A percentile compares a stretch with the other conserved stretches of the same genome.
These are phyloP conservation scores for Sinocyclocheilus rhinocerous DNA, from an alignment of 2,113 vertebrate species.

Conservation along the genomic window DNA sequence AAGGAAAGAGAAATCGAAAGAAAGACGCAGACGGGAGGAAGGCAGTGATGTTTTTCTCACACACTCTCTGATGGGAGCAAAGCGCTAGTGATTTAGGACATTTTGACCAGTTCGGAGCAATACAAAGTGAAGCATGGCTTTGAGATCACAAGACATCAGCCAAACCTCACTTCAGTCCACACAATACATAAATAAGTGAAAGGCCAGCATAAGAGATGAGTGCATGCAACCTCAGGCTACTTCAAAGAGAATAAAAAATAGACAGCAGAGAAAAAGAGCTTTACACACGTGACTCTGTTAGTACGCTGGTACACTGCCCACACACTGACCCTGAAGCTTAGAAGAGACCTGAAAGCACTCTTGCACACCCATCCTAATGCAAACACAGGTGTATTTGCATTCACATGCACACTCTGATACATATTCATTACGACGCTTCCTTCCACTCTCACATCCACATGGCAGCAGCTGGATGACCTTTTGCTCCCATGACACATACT, in stretches of 20 bases:
- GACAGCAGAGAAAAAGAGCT: conserved; percentile 16
- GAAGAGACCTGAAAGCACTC: not conserved
- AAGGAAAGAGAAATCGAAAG: not conserved
- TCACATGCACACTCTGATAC: not conserved
- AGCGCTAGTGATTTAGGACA: conserved; percentile 48
- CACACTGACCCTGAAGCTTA: conserved; percentile 22
- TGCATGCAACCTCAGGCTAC: conserved; percentile 39
- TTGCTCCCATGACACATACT: conserved; percentile 29
- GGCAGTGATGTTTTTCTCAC: not conserved
- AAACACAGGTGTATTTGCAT: not conserved
- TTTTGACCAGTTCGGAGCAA: conserved; percentile 48
- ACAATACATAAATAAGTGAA: conserved; percentile 59
- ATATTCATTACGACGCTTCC: not conserved
- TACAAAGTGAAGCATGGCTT: conserved; percentile 51
- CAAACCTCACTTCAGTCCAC: conserved; percentile 48
- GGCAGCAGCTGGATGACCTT: conserved; percentile 22
- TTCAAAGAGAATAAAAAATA: conserved; percentile 44
- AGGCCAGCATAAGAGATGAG: conserved; percentile 44
- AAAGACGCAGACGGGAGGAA: not conserved
- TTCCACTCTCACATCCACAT: conserved; percentile 1
- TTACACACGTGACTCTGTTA: conserved; percentile 32
- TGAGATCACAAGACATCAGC: conserved; percentile 58
- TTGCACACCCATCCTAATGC: conserved; percentile 9
- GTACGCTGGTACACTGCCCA: conserved; percentile 8
- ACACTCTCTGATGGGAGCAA: conserved; percentile 38